Conservation (phyloP, 2,888 invertebrate species). For the Sipha maydis region DNA sequence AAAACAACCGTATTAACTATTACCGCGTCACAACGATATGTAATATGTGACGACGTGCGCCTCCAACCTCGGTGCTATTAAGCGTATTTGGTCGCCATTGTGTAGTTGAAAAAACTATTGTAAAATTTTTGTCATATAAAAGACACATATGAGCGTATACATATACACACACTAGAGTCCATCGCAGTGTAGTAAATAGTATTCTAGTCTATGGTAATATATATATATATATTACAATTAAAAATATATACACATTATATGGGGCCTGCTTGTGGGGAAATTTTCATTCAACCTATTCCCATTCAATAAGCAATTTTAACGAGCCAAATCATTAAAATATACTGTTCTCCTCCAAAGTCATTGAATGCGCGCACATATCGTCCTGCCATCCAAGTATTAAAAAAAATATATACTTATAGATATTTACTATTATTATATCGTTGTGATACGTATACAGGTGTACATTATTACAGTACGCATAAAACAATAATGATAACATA, state of each 20-base stretch:
- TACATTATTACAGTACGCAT: not conserved
- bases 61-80: constrained; percentile 1
- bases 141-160: not conserved
- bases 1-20: not conserved
- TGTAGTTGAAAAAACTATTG: not conserved
- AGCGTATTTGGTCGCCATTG: not conserved
- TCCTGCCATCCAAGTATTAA: not conserved
- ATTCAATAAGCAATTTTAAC: not conserved
- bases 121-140: not conserved
- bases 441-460: not conserved
- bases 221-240: too few species aligned
- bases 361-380: not conserved
- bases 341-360: not conserved
- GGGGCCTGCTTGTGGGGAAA: not conserved
- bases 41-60: not conserved
- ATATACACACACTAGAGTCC: not conserved
- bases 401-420: not conserved
- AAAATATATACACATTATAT: not conserved
- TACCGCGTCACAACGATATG: constrained; percentile 8
- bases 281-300: constrained; percentile 10
- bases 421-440: not conserved
- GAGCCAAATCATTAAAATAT: not conserved
- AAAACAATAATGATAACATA: not conserved
- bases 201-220: too few species aligned
- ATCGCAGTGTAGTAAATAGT: not conserved